phyloP scores from a whole-genome alignment of 2,888 invertebrate species.

The Caenorhabditis imperialis region DNA sequence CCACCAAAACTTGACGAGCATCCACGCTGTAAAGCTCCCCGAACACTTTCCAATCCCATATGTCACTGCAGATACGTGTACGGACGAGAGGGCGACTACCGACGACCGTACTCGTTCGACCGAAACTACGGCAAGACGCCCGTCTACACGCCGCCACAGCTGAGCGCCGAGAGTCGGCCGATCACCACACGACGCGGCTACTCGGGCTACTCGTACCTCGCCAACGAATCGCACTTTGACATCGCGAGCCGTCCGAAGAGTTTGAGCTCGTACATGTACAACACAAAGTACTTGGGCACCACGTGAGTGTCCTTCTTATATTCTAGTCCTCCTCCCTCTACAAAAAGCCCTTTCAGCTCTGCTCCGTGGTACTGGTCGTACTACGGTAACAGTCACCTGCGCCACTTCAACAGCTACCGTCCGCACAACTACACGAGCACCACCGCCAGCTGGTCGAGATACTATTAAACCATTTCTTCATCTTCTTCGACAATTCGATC shows the following conservation, averaged over 20 bases:
- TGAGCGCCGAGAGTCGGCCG: constrained; percentile 65
- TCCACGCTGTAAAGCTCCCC: no score
- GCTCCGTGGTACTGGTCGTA: constrained; percentile 73
- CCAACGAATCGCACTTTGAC: constrained; percentile 71
- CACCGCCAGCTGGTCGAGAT: constrained; percentile 62
- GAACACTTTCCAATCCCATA: no score
- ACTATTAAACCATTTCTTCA: constrained; percentile 48
- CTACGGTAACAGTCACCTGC: constrained; percentile 66
- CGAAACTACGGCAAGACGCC: constrained; percentile 60
- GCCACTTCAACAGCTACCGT: constrained; percentile 77
- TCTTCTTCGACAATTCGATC: constrained; percentile 34
- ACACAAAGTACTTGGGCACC: constrained; percentile 54
- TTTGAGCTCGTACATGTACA: constrained; percentile 59
- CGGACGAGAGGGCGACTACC: constrained; percentile 72
- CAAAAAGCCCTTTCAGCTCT: constrained; percentile 47
- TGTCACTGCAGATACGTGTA: constrained; percentile 75
- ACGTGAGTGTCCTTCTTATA: constrained; percentile 26
- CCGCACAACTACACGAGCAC: constrained; percentile 67
- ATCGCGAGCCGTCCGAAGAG: constrained; percentile 72
- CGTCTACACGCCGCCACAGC: constrained; percentile 74
- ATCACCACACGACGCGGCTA: constrained; percentile 70
- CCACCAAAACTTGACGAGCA: no score
- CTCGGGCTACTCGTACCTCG: constrained; percentile 73
- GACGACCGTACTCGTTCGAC: constrained; percentile 75
- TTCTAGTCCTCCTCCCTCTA: neutral